Percentiles rank a stretch among this genome's conserved stretches.
These are phyloP conservation scores for Mionectes olivaceus DNA, from an alignment of 2,797 vertebrate genomes.

Conservation along the genomic window DNA sequence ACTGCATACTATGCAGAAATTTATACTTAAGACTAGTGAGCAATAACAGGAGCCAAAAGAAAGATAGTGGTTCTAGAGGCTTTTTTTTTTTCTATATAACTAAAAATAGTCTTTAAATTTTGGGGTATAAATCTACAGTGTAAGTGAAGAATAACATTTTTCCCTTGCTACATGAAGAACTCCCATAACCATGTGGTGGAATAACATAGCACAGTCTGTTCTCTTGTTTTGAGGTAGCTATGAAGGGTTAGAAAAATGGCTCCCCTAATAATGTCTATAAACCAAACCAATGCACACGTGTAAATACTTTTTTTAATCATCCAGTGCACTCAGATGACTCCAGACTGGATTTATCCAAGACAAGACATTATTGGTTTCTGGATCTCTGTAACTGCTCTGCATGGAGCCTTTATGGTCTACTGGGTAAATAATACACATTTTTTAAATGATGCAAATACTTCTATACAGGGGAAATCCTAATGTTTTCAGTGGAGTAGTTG, in stretches of 20 bases:
- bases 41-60: not conserved
- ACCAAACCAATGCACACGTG: not conserved
- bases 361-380: not conserved
- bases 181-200: not conserved
- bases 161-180: not conserved
- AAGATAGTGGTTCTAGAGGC: not conserved
- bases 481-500: slow-evolving; percentile 16
- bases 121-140: not conserved
- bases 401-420: slow-evolving; percentile 45
- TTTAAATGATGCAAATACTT: slow-evolving; percentile 10
- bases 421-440: slow-evolving; percentile 38
- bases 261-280: not conserved
- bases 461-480: not conserved
- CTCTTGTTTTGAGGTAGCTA: not conserved
- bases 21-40: not conserved
- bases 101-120: not conserved
- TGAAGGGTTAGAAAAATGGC: not conserved
- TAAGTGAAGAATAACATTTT: not conserved
- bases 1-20: not conserved
- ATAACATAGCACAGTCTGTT: not conserved
- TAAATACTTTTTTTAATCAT: slow-evolving; percentile 9
- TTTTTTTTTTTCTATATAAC: not conserved
- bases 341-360: slow-evolving; percentile 29
- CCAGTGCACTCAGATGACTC: not conserved
- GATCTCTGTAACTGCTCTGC: slow-evolving; percentile 40